Conservation (phyloP, 2,113 vertebrate genomes). For the Dasyornis broadbenti region DNA sequence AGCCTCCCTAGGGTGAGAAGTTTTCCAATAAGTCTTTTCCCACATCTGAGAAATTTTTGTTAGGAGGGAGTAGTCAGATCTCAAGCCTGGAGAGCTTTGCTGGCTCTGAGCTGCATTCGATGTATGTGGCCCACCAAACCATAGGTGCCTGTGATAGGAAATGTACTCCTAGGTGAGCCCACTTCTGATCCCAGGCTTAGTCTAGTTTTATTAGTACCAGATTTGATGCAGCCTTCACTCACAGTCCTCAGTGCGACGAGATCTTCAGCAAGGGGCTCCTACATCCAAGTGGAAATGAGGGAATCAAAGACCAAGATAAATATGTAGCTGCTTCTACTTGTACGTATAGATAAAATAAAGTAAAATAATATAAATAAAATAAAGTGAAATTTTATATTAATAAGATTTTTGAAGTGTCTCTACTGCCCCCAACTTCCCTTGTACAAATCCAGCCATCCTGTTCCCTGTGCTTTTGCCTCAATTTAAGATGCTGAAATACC, state of each 20-base stretch:
- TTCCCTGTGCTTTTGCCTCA: not conserved
- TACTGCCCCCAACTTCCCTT: not conserved
- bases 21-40: not conserved
- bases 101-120: not conserved
- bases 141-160: conserved; percentile 25
- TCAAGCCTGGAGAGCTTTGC: not conserved
- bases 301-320: not conserved
- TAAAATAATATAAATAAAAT: not conserved
- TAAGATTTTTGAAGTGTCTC: not conserved
- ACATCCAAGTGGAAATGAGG: too few relatives aligned
- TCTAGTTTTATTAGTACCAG: conserved; percentile 6
- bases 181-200: not conserved
- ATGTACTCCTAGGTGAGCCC: conserved; percentile 5
- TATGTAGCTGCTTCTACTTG: not conserved
- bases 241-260: not conserved
- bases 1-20: not conserved
- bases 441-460: not conserved
- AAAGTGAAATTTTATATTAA: not conserved
- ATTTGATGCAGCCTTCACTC: not conserved
- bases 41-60: not conserved
- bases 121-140: conserved; percentile 50
- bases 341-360: not conserved
- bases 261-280: not conserved
- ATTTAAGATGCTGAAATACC: not conserved
- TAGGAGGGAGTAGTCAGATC: not conserved